phyloP scores from a whole-genome alignment of 2,113 vertebrate species.

The Eublepharis macularius region DNA sequence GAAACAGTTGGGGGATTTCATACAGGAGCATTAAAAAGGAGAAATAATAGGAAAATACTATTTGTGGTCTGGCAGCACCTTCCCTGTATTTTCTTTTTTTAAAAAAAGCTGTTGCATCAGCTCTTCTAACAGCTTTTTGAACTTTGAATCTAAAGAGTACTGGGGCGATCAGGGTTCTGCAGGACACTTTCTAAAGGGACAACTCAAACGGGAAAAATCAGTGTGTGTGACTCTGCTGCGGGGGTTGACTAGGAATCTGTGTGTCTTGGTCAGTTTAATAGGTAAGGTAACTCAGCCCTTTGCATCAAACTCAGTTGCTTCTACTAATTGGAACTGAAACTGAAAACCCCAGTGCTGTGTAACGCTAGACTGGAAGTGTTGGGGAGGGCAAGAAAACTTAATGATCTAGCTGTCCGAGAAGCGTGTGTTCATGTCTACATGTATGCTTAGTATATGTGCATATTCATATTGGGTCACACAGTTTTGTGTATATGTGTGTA shows the following conservation, averaged over 20 bases:
- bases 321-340: constrained; percentile 6
- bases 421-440: neutral
- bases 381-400: neutral
- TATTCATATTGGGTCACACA: neutral
- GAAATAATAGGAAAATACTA: neutral
- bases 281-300: neutral
- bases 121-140: neutral
- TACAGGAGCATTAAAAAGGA: neutral
- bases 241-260: neutral
- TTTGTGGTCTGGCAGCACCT: neutral
- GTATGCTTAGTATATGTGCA: neutral
- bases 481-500: neutral
- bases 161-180: too few relatives aligned
- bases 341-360: constrained; percentile 2
- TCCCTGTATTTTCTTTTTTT: neutral
- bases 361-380: neutral
- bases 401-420: neutral
- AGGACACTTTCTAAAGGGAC: neutral
- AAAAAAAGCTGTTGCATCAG: neutral
- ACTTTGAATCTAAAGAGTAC: neutral
- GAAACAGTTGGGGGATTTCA: neutral
- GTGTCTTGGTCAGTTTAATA: neutral
- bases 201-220: neutral
- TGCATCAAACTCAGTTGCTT: neutral
- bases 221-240: neutral